These are phyloP conservation scores for Cyclopterus lumpus DNA, from an alignment of 2,797 vertebrate genomes.

Conservation along the genomic window DNA sequence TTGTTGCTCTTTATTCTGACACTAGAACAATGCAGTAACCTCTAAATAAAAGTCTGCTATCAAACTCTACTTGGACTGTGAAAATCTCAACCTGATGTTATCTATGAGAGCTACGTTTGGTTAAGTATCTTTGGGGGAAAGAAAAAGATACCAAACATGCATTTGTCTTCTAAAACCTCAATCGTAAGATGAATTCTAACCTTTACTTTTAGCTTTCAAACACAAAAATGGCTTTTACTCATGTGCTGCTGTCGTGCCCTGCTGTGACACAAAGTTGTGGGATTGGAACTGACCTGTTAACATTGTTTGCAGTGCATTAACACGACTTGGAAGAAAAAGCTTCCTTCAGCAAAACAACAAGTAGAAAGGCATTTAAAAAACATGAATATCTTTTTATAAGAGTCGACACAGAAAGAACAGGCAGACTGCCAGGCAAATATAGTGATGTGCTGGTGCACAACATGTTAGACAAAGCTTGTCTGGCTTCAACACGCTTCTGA, in stretches of 20 bases:
- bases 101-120: background rate
- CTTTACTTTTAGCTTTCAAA: slow-evolving; percentile 22
- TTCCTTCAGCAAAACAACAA: slow-evolving; percentile 7
- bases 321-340: background rate
- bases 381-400: slow-evolving; percentile 8
- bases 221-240: slow-evolving; percentile 13
- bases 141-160: background rate
- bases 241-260: background rate
- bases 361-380: slow-evolving; percentile 21
- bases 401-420: background rate
- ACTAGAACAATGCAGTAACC: background rate
- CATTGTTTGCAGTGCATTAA: slow-evolving; percentile 13
- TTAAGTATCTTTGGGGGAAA: background rate
- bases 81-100: slow-evolving; percentile 1
- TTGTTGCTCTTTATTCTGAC: background rate
- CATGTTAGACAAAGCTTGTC: background rate
- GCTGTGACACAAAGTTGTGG: background rate
- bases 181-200: background rate
- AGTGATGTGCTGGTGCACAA: background rate
- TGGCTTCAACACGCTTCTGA: background rate
- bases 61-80: slow-evolving; percentile 3
- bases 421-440: slow-evolving; percentile 30
- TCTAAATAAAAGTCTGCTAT: background rate
- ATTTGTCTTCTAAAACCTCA: background rate
- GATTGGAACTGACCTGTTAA: slow-evolving; percentile 27